Evolutionary conservation across 2,888 invertebrate genomes (phyloP).

Genomic region (Brachynemurus nebulosus): DNA sequence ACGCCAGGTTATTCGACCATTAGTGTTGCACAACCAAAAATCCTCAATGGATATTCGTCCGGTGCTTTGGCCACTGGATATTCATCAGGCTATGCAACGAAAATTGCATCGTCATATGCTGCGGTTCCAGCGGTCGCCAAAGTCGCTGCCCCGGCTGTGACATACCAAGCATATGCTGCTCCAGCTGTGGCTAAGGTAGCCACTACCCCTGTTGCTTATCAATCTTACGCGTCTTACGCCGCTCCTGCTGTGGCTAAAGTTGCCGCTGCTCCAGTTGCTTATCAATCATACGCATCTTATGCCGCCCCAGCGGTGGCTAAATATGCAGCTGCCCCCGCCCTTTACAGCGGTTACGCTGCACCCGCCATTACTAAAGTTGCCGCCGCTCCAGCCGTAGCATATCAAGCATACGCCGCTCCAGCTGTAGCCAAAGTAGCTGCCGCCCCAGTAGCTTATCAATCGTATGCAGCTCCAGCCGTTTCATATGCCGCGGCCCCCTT

Average conservation of each 20-base stretch:
- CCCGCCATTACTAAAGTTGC: constrained; percentile 15
- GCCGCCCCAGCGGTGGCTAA: constrained; percentile 11
- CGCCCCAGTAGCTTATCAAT: constrained; percentile 14
- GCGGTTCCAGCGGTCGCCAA: background rate
- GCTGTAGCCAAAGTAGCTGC: constrained; percentile 14
- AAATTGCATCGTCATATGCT: constrained; percentile 24
- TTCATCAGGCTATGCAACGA: constrained; percentile 14
- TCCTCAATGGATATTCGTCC: constrained; percentile 8
- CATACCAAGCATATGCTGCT: constrained; percentile 17
- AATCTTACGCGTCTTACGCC: constrained; percentile 10
- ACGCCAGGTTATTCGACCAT: constrained; percentile 4
- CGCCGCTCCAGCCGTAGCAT: constrained; percentile 14
- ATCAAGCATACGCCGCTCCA: constrained; percentile 5
- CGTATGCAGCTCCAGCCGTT: constrained; percentile 14
- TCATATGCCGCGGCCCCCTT: constrained; percentile 19
- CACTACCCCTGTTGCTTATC: constrained; percentile 10
- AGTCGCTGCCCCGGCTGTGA: constrained; percentile 18
- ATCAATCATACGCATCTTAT: constrained; percentile 25
- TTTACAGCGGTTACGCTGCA: constrained; percentile 19
- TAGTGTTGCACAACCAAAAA: background rate
- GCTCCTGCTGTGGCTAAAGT: constrained; percentile 5
- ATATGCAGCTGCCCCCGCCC: constrained; percentile 18
- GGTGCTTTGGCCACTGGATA: constrained; percentile 16
- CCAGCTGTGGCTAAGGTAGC: constrained; percentile 9
- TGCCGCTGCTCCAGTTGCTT: constrained; percentile 10